phyloP scores from a whole-genome alignment of 2,888 invertebrate species.

The Drosophila ezoana region DNA sequence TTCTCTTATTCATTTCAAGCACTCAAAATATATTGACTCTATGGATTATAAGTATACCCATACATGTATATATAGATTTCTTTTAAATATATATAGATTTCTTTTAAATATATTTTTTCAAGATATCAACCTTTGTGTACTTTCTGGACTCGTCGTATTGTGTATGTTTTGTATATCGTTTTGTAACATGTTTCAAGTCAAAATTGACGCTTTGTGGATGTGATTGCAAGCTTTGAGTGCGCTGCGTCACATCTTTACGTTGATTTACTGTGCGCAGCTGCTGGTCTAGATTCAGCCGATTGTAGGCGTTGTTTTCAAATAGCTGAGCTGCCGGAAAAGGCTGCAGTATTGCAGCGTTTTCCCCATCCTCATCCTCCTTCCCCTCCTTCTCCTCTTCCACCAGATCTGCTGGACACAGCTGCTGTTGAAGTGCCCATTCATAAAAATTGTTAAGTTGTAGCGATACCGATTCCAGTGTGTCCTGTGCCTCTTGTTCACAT shows the following conservation, averaged over 20 bases:
- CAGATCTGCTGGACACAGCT: slow-evolving; percentile 85
- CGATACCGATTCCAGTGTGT: too few species aligned
- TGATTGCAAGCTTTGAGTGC: too few species aligned
- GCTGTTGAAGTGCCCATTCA: too few species aligned
- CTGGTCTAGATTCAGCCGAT: not conserved
- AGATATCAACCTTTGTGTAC: not conserved
- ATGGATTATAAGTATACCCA: not conserved
- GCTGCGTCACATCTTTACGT: not conserved
- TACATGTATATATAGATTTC: not conserved
- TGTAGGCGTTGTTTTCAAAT: too few species aligned
- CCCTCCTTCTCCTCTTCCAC: too few species aligned
- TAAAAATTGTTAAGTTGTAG: too few species aligned
- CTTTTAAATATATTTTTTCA: not conserved
- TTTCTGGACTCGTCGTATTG: not conserved
- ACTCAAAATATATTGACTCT: not conserved
- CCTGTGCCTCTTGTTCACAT: too few species aligned
- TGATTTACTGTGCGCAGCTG: not conserved
- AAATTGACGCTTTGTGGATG: too few species aligned
- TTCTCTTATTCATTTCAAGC: not conserved
- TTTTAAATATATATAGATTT: not conserved
- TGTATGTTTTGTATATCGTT: not conserved
- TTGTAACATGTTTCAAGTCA: not conserved
- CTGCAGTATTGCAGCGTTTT: too few species aligned
- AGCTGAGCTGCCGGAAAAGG: too few species aligned
- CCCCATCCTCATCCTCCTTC: not conserved